A percentile compares a stretch with the other conserved stretches of the same genome.
phyloP scores from a whole-genome alignment of 2,113 vertebrate species.

The Rhinolophus ferrumequinum region DNA sequence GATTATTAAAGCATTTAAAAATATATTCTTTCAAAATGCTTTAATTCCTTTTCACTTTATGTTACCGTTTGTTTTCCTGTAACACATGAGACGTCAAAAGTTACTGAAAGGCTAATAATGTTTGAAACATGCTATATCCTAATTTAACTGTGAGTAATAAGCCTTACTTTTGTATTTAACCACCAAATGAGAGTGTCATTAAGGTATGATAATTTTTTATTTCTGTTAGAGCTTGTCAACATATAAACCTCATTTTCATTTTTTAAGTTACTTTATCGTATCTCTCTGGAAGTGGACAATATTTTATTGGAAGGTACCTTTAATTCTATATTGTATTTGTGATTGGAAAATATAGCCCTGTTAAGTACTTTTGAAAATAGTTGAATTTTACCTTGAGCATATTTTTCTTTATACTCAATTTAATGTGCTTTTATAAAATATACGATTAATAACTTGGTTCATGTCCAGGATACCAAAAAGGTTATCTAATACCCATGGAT shows the following conservation, averaged over 20 bases:
- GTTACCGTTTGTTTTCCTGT: slow-evolving; percentile 43
- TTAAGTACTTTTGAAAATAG: slow-evolving; percentile 59
- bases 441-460: slow-evolving; percentile 74
- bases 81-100: slow-evolving; percentile 29
- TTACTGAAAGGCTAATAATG: slow-evolving; percentile 36
- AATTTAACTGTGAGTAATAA: slow-evolving; percentile 6
- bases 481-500: slow-evolving; percentile 50
- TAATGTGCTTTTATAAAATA: slow-evolving; percentile 77
- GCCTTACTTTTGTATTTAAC: slow-evolving; percentile 47
- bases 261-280: slow-evolving; percentile 31
- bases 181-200: slow-evolving; percentile 28
- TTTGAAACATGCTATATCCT: slow-evolving; percentile 37
- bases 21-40: slow-evolving; percentile 35
- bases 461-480: slow-evolving; percentile 83
- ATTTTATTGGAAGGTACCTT: slow-evolving; percentile 53
- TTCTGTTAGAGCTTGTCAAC: slow-evolving; percentile 52
- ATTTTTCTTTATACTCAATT: slow-evolving; percentile 76
- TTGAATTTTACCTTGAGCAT: slow-evolving; percentile 57
- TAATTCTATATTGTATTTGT: slow-evolving; percentile 53
- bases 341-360: slow-evolving; percentile 72
- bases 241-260: slow-evolving; percentile 41
- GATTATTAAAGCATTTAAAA: slow-evolving; percentile 63
- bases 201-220: slow-evolving; percentile 29
- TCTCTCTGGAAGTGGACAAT: slow-evolving; percentile 56
- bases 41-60: slow-evolving; percentile 51